Base-by-base conservation (phyloP, 2,888 invertebrate genomes). In the Drosophila antonietae region DNA sequence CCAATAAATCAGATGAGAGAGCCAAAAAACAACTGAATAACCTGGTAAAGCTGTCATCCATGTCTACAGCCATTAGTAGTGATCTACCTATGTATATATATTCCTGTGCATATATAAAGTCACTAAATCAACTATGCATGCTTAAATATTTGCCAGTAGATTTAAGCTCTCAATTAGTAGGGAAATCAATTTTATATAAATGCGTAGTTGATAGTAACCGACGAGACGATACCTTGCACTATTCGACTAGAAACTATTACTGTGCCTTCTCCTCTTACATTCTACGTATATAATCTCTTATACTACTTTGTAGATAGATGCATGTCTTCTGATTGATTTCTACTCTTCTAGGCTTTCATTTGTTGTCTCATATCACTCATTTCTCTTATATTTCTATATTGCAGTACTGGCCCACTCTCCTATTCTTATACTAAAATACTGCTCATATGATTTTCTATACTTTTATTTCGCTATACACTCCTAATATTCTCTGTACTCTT, bases 1-100 rank as follows among this genome's bases (percentile, higher is more conserved):
- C 18, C 52, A 49, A 57, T 67, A 58, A 74, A 68, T 61, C 53
- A 58, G 35, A 44, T 12, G 15, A n/a, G 43, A 44, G 39, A 52
- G 15, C 15, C 37, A 23, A 15, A 15, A 53, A 23, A 20, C 20
- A 35, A 14, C 20, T 2, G 14, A 18, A 12, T 33, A 51, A 51
- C 35, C 14, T 18, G 18, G 8, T 51, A 33, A 51, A 33, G 37
- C 52, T 18, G 20, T 52, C 23, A 37, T 52, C 52, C 52, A 15
- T 49, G 31, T 10, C n/a, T 2, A 10, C 2, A 2, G 52, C 52
- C 35, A 52, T 52, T 52, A 9, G 15, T n/a, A 15, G 28, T 28
- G 47, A 47, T 18, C 15, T 28, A 12, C 10, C 33, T 49, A 31
- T 14, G 4, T 23, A 47, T 14, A 23, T 23, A 47, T 47, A 47